A percentile compares a stretch with the other conserved stretches of the same genome.
Conservation (phyloP, 1,140 invertebrate species). For the Cotesia glomerata region DNA sequence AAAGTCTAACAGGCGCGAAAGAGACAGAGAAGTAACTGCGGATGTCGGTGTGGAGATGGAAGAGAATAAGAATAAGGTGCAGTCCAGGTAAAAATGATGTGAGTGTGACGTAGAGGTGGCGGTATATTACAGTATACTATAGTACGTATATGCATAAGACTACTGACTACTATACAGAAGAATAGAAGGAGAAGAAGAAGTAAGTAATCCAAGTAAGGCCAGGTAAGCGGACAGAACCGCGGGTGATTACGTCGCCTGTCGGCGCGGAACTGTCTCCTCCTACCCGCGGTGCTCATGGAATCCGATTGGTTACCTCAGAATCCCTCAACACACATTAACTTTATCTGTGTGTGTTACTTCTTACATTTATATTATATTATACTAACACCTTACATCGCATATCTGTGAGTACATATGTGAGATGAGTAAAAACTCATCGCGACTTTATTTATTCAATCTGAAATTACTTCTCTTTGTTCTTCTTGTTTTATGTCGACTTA, state of each 20-base stretch:
- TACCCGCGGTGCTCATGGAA: slow-evolving; percentile 55
- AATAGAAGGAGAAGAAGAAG: slow-evolving; percentile 25
- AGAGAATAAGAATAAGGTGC: no score
- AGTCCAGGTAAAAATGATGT: no score
- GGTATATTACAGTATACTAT: no score
- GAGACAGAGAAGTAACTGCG: no score
- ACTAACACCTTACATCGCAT: not conserved
- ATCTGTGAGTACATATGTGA: not conserved
- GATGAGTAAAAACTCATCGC: no score
- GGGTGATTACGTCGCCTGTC: slow-evolving; percentile 62
- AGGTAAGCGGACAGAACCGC: slow-evolving; percentile 49
- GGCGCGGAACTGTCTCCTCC: slow-evolving; percentile 62
- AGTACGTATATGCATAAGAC: no score
- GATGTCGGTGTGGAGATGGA: no score
- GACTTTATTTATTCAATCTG: not conserved
- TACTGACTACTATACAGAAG: no score
- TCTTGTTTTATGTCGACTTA: not conserved
- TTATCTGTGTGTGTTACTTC: slow-evolving; percentile 22
- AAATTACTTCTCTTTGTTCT: slow-evolving; percentile 1
- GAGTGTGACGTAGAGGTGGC: no score
- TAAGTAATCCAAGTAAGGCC: slow-evolving; percentile 31
- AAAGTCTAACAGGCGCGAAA: no score
- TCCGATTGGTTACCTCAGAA: slow-evolving; percentile 52
- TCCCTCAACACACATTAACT: slow-evolving; percentile 26
- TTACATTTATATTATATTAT: not conserved